Base-by-base conservation (phyloP, 2,888 invertebrate species). In the Microplitis manilae region DNA sequence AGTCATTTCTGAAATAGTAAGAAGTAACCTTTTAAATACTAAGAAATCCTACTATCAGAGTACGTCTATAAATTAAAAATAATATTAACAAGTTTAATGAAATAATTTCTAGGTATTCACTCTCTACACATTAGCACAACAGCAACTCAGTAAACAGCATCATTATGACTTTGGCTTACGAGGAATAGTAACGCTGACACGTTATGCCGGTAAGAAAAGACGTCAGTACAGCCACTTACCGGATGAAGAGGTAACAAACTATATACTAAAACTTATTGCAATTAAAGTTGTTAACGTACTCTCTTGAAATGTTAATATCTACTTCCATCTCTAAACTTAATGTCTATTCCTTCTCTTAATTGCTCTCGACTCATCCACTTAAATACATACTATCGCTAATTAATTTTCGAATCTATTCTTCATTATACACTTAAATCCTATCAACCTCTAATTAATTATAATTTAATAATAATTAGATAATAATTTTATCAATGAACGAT, bases 101-200 rank as follows among this genome's bases (percentile, higher is more conserved):
- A 62, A 62, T 17, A 62, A 17, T 67, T 38, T 77, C 5, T 84
- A 94, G 94, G 94, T 96, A 5, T 95, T 93, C 88, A 96, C 96
- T 0, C 89, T 97, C 75, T 97, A 97, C 89, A 94, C 94, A 82
- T 89, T 97, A 83, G 95, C 96, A 0, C 94, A 94, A 88, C 96
- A 96, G 85, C 97, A 97, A 90, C 90, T 97, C 39, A 96, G 96
- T 30, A 96, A 96, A 85, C 97, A 97, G 87, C 94, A 94, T 85
- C 97, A 97, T 89, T 97, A 97, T 87, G 97, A 97, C 89, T 97
- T 97, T 86, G 97, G 97, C 0, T 90, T 97, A 9, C 92, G 97
- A 62, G 96, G 96, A 0, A 95, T 97, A 93, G 96, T 95, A 0
- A 96, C 96, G 0, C 90, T 97, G 69, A 91, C 97, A 65, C 92